Evolutionary conservation across 2,797 vertebrate genomes (phyloP).

Genomic region (Passerculus sandwichensis): DNA sequence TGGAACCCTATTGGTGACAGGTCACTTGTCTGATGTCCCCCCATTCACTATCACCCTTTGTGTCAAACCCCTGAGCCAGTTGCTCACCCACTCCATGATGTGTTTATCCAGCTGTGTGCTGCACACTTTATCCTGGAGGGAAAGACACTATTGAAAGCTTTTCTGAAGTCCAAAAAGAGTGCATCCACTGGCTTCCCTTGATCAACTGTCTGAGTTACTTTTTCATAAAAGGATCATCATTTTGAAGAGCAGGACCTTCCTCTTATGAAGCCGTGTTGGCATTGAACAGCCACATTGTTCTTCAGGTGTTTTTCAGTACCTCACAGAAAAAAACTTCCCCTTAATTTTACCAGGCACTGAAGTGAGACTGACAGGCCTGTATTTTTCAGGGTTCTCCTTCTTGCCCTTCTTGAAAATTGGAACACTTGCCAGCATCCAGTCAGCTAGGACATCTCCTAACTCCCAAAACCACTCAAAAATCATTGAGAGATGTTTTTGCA

Average conservation of each 20-base stretch:
- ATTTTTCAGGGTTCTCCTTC: neutral
- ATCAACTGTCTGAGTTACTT: fast-evolving
- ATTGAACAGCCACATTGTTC: neutral
- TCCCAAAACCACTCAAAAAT: neutral
- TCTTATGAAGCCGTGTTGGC: neutral
- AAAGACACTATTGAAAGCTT: fast-evolving
- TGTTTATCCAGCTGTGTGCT: neutral
- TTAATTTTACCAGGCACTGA: neutral
- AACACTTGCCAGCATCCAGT: neutral
- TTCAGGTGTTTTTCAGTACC: neutral
- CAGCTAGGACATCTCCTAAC: too few relatives aligned
- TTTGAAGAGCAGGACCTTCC: neutral
- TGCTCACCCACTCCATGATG: neutral
- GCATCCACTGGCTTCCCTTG: neutral
- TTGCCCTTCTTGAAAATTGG: neutral
- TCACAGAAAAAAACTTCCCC: neutral
- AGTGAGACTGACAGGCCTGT: neutral
- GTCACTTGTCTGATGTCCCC: neutral
- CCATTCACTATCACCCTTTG: neutral
- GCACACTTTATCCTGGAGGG: neutral
- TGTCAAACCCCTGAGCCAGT: neutral
- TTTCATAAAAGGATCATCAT: neutral
- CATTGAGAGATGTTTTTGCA: neutral
- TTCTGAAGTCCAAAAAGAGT: neutral
- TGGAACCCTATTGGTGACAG: neutral